These are phyloP conservation scores for Apoda limacodes DNA, from an alignment of 2,888 invertebrate genomes.

Conservation along the genomic window DNA sequence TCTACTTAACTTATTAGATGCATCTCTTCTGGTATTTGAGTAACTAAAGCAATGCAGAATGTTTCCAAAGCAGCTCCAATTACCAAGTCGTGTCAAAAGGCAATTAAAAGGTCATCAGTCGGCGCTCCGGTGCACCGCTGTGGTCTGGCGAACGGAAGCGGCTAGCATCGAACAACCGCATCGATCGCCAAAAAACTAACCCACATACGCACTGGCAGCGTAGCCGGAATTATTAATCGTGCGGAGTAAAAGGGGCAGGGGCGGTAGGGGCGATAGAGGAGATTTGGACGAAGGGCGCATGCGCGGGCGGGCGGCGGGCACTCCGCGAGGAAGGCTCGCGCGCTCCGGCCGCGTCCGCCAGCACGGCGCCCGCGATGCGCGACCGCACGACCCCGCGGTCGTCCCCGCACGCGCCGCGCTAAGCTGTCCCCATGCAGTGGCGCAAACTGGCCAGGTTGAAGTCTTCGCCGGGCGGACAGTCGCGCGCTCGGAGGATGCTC, in stretches of 20 bases:
- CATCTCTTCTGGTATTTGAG: too few species aligned
- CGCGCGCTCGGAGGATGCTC: conserved; percentile 90
- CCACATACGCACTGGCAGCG: conserved; percentile 69
- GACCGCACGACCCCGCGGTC: conserved; percentile 60
- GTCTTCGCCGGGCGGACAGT: conserved; percentile 74
- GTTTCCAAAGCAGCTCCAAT: too few species aligned
- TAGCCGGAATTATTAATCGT: conserved; percentile 68
- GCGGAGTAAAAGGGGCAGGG: conserved; percentile 53
- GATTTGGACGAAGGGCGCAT: conserved; percentile 32
- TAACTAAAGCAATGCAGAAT: too few species aligned
- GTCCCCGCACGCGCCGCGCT: conserved; percentile 69
- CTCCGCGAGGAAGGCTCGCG: conserved; percentile 64
- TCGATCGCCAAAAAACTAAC: conserved; percentile 70
- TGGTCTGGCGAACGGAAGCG: conserved; percentile 44
- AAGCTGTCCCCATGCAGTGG: conserved; percentile 84
- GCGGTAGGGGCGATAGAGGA: conserved; percentile 21
- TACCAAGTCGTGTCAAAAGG: conserved; percentile 39
- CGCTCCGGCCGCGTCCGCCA: conserved; percentile 55
- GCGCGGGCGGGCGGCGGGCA: conserved; percentile 52
- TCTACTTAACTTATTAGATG: too few species aligned
- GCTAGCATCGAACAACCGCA: conserved; percentile 61
- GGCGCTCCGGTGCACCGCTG: conserved; percentile 44
- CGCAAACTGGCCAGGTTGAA: conserved; percentile 84
- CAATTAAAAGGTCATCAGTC: conserved; percentile 54
- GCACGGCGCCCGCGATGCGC: conserved; percentile 59